Percentiles rank a stretch among this genome's conserved stretches.
Evolutionary conservation across 2,888 invertebrate genomes (phyloP).

Genomic region (Hemicrepidius hirtus): DNA sequence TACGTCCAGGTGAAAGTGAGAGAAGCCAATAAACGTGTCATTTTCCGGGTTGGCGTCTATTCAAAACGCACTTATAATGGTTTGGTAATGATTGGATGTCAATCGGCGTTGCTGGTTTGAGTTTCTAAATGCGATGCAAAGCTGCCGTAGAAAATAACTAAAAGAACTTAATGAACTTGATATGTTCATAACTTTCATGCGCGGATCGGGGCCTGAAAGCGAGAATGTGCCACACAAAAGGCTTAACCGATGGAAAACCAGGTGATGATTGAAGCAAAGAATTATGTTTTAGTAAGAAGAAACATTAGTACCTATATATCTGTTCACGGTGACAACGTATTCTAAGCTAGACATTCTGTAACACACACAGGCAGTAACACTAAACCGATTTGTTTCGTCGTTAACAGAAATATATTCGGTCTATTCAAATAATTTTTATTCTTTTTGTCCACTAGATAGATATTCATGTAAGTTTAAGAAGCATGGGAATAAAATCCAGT

Average conservation of each 20-base stretch:
- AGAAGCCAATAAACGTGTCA: conserved; percentile 39
- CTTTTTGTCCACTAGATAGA: conserved; percentile 15
- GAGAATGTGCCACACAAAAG: conserved; percentile 30
- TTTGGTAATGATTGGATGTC: conserved; percentile 40
- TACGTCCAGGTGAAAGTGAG: conserved; percentile 40
- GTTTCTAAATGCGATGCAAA: neutral
- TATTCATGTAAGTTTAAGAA: conserved; percentile 9
- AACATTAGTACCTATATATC: conserved; percentile 48
- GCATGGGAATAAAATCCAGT: conserved; percentile 23
- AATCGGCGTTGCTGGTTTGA: conserved; percentile 23
- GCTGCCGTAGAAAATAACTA: neutral
- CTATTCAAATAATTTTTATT: conserved; percentile 15
- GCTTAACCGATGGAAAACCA: conserved; percentile 24
- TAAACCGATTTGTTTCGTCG: conserved; percentile 49
- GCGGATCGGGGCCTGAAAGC: conserved; percentile 17
- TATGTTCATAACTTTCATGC: conserved; percentile 20
- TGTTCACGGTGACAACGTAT: conserved; percentile 40
- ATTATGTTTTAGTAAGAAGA: conserved; percentile 40
- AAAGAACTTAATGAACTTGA: conserved; percentile 37
- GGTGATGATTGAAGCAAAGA: conserved; percentile 43
- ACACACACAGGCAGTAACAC: conserved; percentile 40
- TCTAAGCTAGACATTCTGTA: conserved; percentile 30
- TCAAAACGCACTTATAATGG: conserved; percentile 39
- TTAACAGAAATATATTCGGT: conserved; percentile 45
- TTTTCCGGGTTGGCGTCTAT: conserved; percentile 49